phyloP scores from a whole-genome alignment of 1,140 invertebrate species.

The Diorhabda elongata region DNA sequence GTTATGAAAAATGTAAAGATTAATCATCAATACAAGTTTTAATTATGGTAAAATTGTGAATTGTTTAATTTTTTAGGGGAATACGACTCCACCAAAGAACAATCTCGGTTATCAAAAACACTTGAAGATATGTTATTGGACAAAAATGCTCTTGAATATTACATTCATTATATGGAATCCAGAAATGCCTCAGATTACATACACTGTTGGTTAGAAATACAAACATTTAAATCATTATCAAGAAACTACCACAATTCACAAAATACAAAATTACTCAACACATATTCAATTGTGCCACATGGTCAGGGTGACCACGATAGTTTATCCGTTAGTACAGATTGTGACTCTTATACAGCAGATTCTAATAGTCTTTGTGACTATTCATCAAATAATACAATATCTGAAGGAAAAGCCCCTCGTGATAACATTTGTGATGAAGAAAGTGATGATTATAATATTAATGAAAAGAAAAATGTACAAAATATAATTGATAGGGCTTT shows the following conservation, averaged over 20 bases:
- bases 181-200: conserved; percentile 55
- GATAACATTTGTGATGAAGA: conserved; percentile 34
- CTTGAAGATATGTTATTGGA: conserved; percentile 63
- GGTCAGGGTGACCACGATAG: conserved; percentile 42
- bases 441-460: conserved; percentile 29
- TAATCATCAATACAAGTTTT: no score
- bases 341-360: conserved; percentile 45
- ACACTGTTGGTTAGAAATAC: conserved; percentile 70
- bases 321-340: conserved; percentile 47
- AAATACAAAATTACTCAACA: conserved; percentile 16
- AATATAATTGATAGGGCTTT: conserved; percentile 51
- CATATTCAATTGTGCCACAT: conserved; percentile 25
- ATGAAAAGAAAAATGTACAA: conserved; percentile 38
- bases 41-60: no score
- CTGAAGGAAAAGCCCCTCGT: conserved; percentile 26
- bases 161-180: conserved; percentile 69
- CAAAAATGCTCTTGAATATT: conserved; percentile 65
- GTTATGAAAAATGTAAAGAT: no score
- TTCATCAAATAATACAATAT: conserved; percentile 23
- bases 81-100: conserved; percentile 30
- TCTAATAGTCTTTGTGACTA: conserved; percentile 41
- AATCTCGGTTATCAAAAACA: conserved; percentile 59
- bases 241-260: conserved; percentile 16
- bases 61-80: conserved; percentile 27
- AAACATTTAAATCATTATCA: conserved; percentile 55